Percentiles rank a stretch among this genome's conserved stretches.
Conservation (phyloP, 2,888 invertebrate species). For the Sipha maydis region DNA sequence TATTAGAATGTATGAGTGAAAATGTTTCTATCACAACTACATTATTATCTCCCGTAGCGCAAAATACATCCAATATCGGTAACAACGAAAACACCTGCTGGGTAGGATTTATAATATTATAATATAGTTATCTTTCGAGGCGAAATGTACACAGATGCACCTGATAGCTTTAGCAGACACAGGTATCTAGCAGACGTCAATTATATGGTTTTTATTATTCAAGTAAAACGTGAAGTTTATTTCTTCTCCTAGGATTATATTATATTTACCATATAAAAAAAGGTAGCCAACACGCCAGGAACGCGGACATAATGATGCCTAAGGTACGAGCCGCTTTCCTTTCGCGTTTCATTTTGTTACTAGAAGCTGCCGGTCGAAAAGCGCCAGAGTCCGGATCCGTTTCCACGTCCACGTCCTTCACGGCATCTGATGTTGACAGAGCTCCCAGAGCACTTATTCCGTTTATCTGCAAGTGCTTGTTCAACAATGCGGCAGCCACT, state of each 20-base stretch:
- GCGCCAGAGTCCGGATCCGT: constrained; percentile 64
- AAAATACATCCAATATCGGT: constrained; percentile 1
- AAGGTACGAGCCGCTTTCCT: constrained; percentile 91
- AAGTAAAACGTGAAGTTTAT: neutral
- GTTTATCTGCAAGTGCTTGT: constrained; percentile 90
- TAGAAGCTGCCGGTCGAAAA: constrained; percentile 78
- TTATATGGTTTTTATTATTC: neutral
- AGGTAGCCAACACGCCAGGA: constrained; percentile 93
- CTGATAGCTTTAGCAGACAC: neutral
- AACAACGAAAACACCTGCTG: constrained; percentile 13
- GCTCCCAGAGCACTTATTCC: constrained; percentile 76
- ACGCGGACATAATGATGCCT: constrained; percentile 96
- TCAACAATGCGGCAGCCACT: constrained; percentile 85
- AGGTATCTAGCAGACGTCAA: neutral
- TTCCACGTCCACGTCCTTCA: constrained; percentile 64
- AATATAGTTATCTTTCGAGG: neutral
- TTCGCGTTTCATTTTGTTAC: constrained; percentile 88
- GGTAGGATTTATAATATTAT: neutral
- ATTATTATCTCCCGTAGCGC: constrained; percentile 4
- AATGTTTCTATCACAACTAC: neutral
- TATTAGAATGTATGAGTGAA: neutral
- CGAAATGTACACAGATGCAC: neutral
- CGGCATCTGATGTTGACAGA: constrained; percentile 63
- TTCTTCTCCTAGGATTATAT: too few species aligned
- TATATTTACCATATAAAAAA: constrained; percentile 89